A percentile compares a stretch with the other conserved stretches of the same genome.
These are phyloP conservation scores for Eira barbara DNA, from an alignment of 2,113 vertebrate species.

Conservation along the genomic window DNA sequence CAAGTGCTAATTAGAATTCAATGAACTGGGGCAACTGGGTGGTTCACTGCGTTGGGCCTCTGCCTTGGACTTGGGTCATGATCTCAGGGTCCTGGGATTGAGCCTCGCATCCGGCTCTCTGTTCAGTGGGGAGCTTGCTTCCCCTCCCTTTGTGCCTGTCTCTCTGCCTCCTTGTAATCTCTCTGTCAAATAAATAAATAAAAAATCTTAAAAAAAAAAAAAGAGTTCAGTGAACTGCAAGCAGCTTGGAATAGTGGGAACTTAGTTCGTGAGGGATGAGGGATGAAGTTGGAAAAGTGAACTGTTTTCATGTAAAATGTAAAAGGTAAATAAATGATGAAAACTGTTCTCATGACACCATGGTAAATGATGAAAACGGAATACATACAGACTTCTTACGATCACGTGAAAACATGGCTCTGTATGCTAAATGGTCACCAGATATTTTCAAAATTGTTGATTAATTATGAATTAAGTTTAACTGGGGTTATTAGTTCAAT, in stretches of 20 bases:
- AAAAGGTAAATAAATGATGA: neutral
- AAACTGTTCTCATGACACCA: neutral
- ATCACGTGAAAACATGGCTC: neutral
- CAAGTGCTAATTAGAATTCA: neutral
- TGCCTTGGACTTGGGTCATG: no score
- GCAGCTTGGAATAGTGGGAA: neutral
- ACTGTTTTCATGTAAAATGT: neutral
- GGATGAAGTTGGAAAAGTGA: neutral
- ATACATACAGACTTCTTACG: neutral
- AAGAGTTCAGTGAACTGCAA: neutral
- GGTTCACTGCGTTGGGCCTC: no score
- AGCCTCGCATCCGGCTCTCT: no score
- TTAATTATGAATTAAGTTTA: slow-evolving; percentile 26
- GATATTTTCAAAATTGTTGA: neutral
- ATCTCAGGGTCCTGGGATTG: no score
- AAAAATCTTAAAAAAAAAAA: no score
- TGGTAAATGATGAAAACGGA: neutral
- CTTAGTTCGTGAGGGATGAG: neutral
- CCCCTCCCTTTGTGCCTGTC: no score
- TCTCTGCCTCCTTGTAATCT: no score
- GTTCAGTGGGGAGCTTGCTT: no score
- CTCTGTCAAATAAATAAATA: no score
- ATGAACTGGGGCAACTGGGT: neutral
- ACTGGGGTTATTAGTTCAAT: neutral
- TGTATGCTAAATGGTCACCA: neutral